Conservation (phyloP, 2,113 vertebrate genomes). For the Zingel zingel region DNA sequence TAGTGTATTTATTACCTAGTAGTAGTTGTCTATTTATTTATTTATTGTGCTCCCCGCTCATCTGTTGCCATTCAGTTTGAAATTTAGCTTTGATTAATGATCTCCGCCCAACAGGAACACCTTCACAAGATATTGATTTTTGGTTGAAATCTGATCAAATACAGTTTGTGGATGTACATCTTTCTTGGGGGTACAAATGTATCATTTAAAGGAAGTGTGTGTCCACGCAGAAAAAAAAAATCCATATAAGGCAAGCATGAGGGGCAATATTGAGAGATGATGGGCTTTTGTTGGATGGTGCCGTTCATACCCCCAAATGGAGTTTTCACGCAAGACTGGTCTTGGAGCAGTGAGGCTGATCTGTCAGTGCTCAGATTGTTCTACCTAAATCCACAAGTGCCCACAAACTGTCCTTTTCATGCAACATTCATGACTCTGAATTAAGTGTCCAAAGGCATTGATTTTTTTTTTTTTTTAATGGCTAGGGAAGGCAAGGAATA, state of each 20-base stretch:
- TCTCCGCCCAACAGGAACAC: conserved; percentile 13
- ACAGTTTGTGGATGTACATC: not conserved
- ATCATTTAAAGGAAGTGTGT: conserved; percentile 41
- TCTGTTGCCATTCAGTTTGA: conserved; percentile 44
- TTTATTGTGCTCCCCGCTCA: conserved; percentile 36
- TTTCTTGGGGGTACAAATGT: conserved; percentile 13
- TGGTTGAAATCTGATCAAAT: conserved; percentile 52
- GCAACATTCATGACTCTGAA: conserved; percentile 57
- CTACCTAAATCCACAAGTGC: conserved; percentile 34
- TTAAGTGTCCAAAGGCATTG: conserved; percentile 44
- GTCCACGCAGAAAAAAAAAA: conserved; percentile 46
- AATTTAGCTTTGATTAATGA: conserved; percentile 53
- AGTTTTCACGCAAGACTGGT: conserved; percentile 60
- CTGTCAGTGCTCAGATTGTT: conserved; percentile 22
- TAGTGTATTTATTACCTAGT: conserved; percentile 38
- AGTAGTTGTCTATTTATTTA: conserved; percentile 18
- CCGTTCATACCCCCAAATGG: conserved; percentile 48
- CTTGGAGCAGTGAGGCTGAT: conserved; percentile 22
- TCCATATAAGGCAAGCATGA: conserved; percentile 19
- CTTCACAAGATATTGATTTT: conserved; percentile 46
- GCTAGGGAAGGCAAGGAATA: conserved; percentile 43
- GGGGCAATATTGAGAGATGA: conserved; percentile 40
- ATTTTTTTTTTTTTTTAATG: conserved; percentile 46
- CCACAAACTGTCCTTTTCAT: conserved; percentile 41
- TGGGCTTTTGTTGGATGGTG: conserved; percentile 34